A percentile compares a stretch with the other conserved stretches of the same genome.
phyloP scores from a whole-genome alignment of 2,797 vertebrate genomes.

The Rhynchonycteris naso region DNA sequence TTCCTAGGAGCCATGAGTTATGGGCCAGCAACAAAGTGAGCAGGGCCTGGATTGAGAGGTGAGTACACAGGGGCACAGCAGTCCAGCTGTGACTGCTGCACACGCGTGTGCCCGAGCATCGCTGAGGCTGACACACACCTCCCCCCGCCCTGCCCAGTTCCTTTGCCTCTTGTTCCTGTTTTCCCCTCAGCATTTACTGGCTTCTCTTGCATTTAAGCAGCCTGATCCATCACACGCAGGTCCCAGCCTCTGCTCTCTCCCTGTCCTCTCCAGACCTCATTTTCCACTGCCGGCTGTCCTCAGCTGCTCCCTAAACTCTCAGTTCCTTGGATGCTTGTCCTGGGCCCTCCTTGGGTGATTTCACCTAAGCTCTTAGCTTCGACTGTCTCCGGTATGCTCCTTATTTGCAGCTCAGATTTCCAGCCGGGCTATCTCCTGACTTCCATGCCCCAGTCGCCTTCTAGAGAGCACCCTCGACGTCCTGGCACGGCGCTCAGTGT shows the following conservation, averaged over 20 bases:
- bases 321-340: background rate
- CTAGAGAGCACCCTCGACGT: background rate
- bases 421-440: background rate
- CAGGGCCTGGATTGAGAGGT: background rate
- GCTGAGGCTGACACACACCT: rapidly evolving
- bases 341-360: background rate
- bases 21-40: background rate
- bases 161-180: background rate
- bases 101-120: background rate
- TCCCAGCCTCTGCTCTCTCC: background rate
- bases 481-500: rapidly evolving
- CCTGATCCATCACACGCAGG: background rate
- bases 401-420: background rate
- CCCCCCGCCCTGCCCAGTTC: background rate
- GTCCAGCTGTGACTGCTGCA: background rate
- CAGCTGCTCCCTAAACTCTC: background rate
- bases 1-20: background rate
- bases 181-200: background rate
- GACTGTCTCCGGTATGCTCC: background rate
- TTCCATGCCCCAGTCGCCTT: background rate
- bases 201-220: background rate
- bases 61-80: background rate
- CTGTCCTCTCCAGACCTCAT: background rate
- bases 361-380: background rate
- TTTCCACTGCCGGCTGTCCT: background rate